These are phyloP conservation scores for Parasteatoda tepidariorum DNA, from an alignment of 1,140 invertebrate genomes.

Conservation along the genomic window DNA sequence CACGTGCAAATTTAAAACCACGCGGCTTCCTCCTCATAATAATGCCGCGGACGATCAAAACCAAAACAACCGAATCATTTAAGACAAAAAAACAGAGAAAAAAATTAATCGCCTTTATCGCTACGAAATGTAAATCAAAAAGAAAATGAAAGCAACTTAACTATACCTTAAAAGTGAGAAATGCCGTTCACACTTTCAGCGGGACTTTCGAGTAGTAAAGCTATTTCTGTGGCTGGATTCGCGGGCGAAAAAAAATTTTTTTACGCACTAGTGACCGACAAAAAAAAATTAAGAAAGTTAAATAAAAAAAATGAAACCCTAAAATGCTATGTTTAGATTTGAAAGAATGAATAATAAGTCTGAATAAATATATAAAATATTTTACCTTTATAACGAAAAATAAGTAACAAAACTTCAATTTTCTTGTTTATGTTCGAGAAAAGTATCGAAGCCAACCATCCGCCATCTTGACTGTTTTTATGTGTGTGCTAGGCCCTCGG, in stretches of 20 bases:
- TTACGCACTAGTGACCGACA: conserved; percentile 38
- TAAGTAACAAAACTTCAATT: conserved; percentile 54
- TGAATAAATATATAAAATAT: conserved; percentile 26
- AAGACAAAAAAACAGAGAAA: not conserved
- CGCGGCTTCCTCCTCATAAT: too few relatives aligned
- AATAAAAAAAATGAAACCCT: conserved; percentile 32
- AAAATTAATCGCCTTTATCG: conserved; percentile 32
- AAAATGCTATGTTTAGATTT: not conserved
- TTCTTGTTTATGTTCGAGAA: conserved; percentile 61
- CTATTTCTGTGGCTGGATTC: conserved; percentile 7
- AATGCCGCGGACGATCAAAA: too few relatives aligned
- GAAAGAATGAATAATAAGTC: not conserved
- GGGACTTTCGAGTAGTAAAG: not conserved
- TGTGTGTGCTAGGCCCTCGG: conserved; percentile 40
- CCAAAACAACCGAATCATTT: not conserved
- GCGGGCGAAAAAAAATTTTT: conserved; percentile 18
- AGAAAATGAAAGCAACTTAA: not conserved
- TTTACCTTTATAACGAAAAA: conserved; percentile 51
- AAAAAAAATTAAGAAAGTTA: conserved; percentile 25
- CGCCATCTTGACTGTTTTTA: conserved; percentile 62
- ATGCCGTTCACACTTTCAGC: not conserved
- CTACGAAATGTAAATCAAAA: not conserved
- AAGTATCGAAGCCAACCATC: conserved; percentile 57
- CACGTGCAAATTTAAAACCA: conserved; percentile 34
- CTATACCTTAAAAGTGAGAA: too few relatives aligned